Evolutionary conservation across 2,113 vertebrate species (phyloP).

Genomic region (Oxygymnocypris stewartii): DNA sequence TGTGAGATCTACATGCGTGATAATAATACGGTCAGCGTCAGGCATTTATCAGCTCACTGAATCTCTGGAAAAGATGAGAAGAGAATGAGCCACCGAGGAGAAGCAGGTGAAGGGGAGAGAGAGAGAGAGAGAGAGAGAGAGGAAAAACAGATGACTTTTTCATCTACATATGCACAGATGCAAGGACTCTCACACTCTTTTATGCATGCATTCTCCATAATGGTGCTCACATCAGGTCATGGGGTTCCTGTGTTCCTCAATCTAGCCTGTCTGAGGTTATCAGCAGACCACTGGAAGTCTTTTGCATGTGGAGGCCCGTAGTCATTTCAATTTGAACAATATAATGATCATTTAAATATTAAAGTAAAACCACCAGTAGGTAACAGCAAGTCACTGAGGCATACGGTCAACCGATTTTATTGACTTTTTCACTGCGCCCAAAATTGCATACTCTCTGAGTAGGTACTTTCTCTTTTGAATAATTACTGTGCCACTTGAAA

Average conservation of each 20-base stretch:
- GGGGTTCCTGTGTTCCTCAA: neutral
- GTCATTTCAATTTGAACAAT: neutral
- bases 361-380: too few relatives aligned
- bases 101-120: too few relatives aligned
- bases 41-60: conserved; percentile 80
- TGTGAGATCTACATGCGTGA: conserved; percentile 86
- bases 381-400: too few relatives aligned
- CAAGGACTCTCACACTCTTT: conserved; percentile 6
- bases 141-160: conserved; percentile 22
- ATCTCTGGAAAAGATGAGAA: conserved; percentile 8
- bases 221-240: conserved; percentile 7
- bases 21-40: conserved; percentile 70
- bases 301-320: neutral
- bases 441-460: too few relatives aligned
- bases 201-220: conserved; percentile 24
- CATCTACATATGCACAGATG: conserved; percentile 25
- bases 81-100: neutral
- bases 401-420: too few relatives aligned
- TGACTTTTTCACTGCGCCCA: too few relatives aligned
- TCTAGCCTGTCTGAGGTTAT: conserved; percentile 1
- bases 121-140: too few relatives aligned
- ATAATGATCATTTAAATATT: neutral
- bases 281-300: neutral
- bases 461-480: too few relatives aligned
- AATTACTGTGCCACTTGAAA: too few relatives aligned